Conservation (phyloP, 2,888 invertebrate species). For the Catocala nupta region DNA sequence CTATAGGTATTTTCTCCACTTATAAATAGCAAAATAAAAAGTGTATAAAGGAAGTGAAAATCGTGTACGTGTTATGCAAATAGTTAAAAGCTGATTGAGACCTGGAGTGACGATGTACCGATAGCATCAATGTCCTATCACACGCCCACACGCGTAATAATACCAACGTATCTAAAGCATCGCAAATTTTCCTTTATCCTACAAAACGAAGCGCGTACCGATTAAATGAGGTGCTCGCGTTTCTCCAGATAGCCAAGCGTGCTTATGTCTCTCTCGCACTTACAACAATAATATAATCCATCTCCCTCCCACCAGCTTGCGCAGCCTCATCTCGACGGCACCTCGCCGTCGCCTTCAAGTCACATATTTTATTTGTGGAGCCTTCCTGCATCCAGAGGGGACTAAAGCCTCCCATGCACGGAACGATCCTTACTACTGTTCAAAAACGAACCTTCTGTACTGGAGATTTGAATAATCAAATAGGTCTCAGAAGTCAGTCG, state of each 20-base stretch:
- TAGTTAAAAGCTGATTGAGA: constrained; percentile 1
- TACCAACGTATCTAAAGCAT: constrained; percentile 67
- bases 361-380: constrained; percentile 87
- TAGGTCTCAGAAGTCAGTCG: constrained; percentile 53
- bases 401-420: constrained; percentile 77
- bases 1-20: too few species aligned
- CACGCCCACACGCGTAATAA: constrained; percentile 54
- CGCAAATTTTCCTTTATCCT: constrained; percentile 82
- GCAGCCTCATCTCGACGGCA: constrained; percentile 84
- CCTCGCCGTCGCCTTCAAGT: constrained; percentile 86
- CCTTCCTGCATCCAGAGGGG: constrained; percentile 84
- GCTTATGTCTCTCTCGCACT: constrained; percentile 64
- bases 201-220: constrained; percentile 85
- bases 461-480: constrained; percentile 42
- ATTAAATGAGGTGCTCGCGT: constrained; percentile 87
- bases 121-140: constrained; percentile 44
- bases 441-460: constrained; percentile 50
- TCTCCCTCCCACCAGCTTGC: constrained; percentile 73
- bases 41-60: not conserved
- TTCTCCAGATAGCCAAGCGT: constrained; percentile 84
- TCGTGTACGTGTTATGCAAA: too few species aligned
- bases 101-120: constrained; percentile 30
- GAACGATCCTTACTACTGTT: constrained; percentile 56
- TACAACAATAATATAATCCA: constrained; percentile 32
- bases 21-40: not conserved